Evolutionary conservation across 1,140 invertebrate species (phyloP).

Genomic region (Leptonema lineaticorne): DNA sequence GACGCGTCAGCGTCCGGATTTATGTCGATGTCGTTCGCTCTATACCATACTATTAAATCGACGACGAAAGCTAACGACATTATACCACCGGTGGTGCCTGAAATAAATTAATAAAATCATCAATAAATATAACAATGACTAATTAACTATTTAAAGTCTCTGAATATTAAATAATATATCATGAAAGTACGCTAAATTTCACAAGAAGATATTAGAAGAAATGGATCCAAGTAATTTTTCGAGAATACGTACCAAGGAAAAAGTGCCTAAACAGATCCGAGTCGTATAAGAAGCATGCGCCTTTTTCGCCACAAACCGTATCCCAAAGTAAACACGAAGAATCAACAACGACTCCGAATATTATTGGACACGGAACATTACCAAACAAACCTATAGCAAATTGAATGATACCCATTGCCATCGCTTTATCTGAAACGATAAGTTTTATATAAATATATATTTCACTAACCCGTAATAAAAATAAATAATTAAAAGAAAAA

Average conservation of each 20-base stretch:
- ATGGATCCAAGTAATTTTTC: background rate
- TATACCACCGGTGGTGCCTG: constrained; percentile 79
- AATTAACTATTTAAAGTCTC: background rate
- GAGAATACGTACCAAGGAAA: constrained; percentile 72
- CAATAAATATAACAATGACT: background rate
- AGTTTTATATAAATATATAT: background rate
- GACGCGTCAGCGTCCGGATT: constrained; percentile 51
- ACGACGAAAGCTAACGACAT: constrained; percentile 80
- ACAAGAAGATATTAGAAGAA: background rate
- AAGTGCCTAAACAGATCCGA: constrained; percentile 78
- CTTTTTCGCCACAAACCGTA: constrained; percentile 73
- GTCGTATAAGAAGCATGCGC: constrained; percentile 85
- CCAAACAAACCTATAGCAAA: constrained; percentile 91
- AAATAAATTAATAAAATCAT: constrained; percentile 7
- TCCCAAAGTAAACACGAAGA: constrained; percentile 89
- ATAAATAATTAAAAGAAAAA: constrained; percentile 38
- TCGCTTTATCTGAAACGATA: constrained; percentile 80
- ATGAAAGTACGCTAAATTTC: background rate
- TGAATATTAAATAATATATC: background rate
- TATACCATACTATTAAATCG: constrained; percentile 80
- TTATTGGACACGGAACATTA: constrained; percentile 90
- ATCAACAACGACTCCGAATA: constrained; percentile 90
- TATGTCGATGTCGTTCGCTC: constrained; percentile 73
- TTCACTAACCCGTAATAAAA: background rate
- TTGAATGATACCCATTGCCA: constrained; percentile 91